phyloP scores from a whole-genome alignment of 1,140 invertebrate genomes.

The Uloborus diversus region DNA sequence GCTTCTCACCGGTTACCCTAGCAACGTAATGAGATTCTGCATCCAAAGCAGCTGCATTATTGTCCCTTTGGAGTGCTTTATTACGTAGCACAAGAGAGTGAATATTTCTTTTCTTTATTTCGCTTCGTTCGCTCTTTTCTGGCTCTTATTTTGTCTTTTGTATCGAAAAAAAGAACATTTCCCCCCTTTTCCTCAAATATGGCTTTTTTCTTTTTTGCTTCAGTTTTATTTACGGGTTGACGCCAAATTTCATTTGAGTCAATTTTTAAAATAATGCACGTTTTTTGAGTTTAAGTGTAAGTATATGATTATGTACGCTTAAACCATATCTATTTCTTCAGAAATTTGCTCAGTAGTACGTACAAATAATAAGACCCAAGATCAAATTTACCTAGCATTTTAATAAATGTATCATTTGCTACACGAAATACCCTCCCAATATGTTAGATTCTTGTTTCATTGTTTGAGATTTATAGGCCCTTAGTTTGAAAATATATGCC shows the following conservation, averaged over 20 bases:
- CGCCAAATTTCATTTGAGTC: slow-evolving; percentile 7
- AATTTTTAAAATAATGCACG: background rate
- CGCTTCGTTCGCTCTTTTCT: background rate
- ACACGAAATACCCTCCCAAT: no score
- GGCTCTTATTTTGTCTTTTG: slow-evolving; percentile 1
- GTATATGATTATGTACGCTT: no score
- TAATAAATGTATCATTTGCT: no score
- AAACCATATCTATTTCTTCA: no score
- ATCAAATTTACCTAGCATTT: no score
- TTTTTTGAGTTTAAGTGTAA: background rate
- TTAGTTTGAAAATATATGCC: no score
- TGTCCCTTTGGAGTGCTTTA: slow-evolving; percentile 49
- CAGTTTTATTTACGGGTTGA: background rate
- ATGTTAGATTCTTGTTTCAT: no score
- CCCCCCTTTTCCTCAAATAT: no score
- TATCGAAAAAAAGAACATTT: background rate
- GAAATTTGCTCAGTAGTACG: no score
- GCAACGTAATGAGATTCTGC: slow-evolving; percentile 48
- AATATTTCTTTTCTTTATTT: slow-evolving; percentile 1
- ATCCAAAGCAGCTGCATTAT: slow-evolving; percentile 32
- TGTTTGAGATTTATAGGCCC: no score
- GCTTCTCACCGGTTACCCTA: slow-evolving; percentile 28
- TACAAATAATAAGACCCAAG: no score
- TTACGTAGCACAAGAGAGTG: slow-evolving; percentile 33
- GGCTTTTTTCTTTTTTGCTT: background rate